phyloP scores from a whole-genome alignment of 2,113 vertebrate species.

The Cervus canadensis region DNA sequence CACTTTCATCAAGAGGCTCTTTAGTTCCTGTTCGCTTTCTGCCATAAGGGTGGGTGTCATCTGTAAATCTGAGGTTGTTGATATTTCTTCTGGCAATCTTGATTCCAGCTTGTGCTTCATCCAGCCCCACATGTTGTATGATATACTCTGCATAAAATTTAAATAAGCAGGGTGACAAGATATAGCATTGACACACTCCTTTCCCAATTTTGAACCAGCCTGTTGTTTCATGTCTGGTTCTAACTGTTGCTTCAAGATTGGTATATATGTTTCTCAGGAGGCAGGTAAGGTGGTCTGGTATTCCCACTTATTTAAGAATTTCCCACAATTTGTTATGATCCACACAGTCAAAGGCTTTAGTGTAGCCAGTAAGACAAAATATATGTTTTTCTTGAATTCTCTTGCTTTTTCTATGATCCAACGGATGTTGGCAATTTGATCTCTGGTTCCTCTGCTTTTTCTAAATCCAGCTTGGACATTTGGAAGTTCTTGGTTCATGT shows the following conservation, averaged over 20 bases:
- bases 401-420: neutral
- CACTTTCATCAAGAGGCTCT: neutral
- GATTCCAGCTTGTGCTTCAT: neutral
- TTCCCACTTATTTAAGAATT: neutral
- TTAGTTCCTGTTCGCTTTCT: neutral
- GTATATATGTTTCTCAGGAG: neutral
- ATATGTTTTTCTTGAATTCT: neutral
- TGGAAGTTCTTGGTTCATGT: neutral
- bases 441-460: neutral
- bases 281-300: neutral
- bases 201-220: neutral
- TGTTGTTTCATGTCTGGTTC: neutral
- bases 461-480: neutral
- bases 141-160: neutral
- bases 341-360: neutral
- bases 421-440: neutral
- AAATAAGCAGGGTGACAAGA: neutral
- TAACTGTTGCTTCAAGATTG: neutral
- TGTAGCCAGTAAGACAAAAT: neutral
- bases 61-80: neutral
- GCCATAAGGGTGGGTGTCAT: neutral
- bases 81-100: neutral
- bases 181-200: neutral
- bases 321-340: neutral
- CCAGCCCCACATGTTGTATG: neutral